Percentiles rank a stretch among this genome's conserved stretches.
Conservation (phyloP, 2,797 vertebrate genomes). For the Cirrhinus mrigala region DNA sequence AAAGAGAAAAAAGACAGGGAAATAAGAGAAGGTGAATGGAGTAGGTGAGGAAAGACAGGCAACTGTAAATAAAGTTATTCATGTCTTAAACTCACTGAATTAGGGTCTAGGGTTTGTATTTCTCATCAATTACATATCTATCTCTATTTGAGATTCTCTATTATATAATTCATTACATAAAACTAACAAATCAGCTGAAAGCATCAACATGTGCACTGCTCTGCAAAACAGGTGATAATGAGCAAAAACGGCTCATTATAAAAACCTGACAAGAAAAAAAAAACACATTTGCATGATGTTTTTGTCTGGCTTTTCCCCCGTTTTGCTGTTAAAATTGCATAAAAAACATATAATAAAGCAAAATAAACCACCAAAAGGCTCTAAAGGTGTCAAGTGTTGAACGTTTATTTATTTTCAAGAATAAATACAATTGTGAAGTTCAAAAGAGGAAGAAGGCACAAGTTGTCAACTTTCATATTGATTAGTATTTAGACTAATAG, state of each 20-base stretch:
- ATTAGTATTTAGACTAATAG: constrained; percentile 14
- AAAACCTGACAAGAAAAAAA: neutral
- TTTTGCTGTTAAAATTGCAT: neutral
- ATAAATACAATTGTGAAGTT: neutral
- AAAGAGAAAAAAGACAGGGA: constrained; percentile 61
- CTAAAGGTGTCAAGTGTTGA: neutral
- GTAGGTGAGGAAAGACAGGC: constrained; percentile 60
- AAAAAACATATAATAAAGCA: neutral
- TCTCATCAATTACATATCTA: neutral
- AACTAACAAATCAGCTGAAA: neutral
- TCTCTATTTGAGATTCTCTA: neutral
- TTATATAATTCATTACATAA: neutral
- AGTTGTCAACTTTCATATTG: neutral
- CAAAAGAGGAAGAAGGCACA: neutral
- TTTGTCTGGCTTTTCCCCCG: constrained; percentile 4
- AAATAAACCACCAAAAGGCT: neutral
- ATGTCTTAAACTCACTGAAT: neutral
- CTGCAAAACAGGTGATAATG: neutral
- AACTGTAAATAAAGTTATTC: constrained; percentile 21
- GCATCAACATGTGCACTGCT: neutral
- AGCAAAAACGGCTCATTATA: neutral
- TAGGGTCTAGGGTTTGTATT: neutral
- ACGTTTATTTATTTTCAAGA: neutral
- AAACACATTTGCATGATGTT: neutral
- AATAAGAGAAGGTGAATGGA: constrained; percentile 56